A percentile compares a stretch with the other conserved stretches of the same genome.
phyloP scores from a whole-genome alignment of 2,888 invertebrate genomes.

The Cerceris ruficornis region DNA sequence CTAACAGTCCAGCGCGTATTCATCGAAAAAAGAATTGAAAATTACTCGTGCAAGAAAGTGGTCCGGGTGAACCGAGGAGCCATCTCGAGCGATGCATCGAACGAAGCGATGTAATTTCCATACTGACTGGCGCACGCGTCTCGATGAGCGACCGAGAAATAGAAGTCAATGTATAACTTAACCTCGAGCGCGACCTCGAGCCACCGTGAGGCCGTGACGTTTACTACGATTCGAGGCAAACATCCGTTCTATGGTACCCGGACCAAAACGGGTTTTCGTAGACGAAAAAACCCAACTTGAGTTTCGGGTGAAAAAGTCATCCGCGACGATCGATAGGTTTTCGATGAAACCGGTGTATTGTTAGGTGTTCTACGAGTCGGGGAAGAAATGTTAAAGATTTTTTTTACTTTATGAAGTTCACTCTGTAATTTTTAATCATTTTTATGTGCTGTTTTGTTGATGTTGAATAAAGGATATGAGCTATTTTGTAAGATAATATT shows the following conservation, averaged over 20 bases:
- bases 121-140: slow-evolving; percentile 35
- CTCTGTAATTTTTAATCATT: too few relatives aligned
- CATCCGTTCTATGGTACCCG: slow-evolving; percentile 7
- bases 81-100: slow-evolving; percentile 34
- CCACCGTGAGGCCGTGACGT: slow-evolving; percentile 30
- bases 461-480: too few relatives aligned
- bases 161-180: slow-evolving; percentile 60
- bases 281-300: too few relatives aligned
- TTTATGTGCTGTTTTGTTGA: too few relatives aligned
- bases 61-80: neutral
- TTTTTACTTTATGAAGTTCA: too few relatives aligned
- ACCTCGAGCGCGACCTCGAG: slow-evolving; percentile 48
- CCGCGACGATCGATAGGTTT: too few relatives aligned
- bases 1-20: neutral
- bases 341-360: too few relatives aligned
- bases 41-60: slow-evolving; percentile 10
- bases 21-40: slow-evolving; percentile 5
- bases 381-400: too few relatives aligned
- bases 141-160: slow-evolving; percentile 39
- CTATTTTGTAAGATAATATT: too few relatives aligned
- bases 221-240: slow-evolving; percentile 28
- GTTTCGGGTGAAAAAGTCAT: too few relatives aligned
- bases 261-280: neutral
- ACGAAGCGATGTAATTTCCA: slow-evolving; percentile 41
- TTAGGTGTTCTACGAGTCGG: too few relatives aligned